Conservation (phyloP, 2,113 vertebrate genomes). For the Panthera tigris region DNA sequence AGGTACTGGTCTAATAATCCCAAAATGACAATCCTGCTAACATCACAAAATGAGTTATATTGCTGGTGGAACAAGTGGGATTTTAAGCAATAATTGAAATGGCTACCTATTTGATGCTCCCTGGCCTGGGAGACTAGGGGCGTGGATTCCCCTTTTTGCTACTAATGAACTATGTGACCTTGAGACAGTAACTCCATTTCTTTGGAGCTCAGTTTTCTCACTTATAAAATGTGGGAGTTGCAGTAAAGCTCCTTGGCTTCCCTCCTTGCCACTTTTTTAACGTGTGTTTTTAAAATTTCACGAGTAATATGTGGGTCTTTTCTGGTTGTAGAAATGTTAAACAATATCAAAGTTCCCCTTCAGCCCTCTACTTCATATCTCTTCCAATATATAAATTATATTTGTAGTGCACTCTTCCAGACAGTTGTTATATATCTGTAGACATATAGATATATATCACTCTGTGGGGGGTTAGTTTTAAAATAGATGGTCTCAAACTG, state of each 20-base stretch:
- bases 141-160: constrained; percentile 48
- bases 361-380: background rate
- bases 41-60: constrained; percentile 57
- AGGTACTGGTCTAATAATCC: constrained; percentile 58
- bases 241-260: background rate
- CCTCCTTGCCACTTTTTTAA: background rate
- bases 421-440: background rate
- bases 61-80: constrained; percentile 49
- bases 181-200: constrained; percentile 6
- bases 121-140: background rate
- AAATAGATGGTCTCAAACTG: constrained; percentile 23
- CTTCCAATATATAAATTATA: constrained; percentile 38
- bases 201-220: background rate
- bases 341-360: background rate
- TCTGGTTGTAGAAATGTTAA: constrained; percentile 29
- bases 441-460: background rate
- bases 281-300: constrained; percentile 2
- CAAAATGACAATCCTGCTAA: constrained; percentile 52
- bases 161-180: constrained; percentile 53
- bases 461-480: background rate
- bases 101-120: background rate
- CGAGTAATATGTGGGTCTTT: background rate
- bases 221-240: constrained; percentile 22
- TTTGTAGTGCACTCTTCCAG: background rate
- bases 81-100: constrained; percentile 42